These are phyloP conservation scores for Eubasilissa splendida DNA, from an alignment of 2,888 invertebrate species.

Conservation along the genomic window DNA sequence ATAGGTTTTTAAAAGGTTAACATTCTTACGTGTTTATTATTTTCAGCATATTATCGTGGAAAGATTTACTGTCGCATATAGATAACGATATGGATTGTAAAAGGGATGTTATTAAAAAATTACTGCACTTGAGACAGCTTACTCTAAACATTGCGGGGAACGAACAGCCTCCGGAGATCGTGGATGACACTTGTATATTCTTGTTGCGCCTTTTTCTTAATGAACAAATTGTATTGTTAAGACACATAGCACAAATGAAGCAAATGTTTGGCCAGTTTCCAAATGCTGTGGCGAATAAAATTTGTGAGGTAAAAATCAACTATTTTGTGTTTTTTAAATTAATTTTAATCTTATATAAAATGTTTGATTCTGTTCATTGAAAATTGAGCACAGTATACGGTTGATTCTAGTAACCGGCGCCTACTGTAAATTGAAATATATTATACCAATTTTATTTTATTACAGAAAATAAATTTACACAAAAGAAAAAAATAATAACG, in stretches of 20 bases:
- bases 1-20: too few species aligned
- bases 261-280: constrained; percentile 75
- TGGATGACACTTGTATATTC: constrained; percentile 77
- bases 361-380: too few species aligned
- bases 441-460: too few species aligned
- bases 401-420: too few species aligned
- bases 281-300: constrained; percentile 71
- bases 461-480: too few species aligned
- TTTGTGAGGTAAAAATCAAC: constrained; percentile 70
- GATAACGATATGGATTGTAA: constrained; percentile 64
- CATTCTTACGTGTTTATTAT: not conserved
- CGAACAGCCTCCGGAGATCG: constrained; percentile 73
- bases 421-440: too few species aligned
- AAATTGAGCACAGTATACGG: too few species aligned
- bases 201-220: constrained; percentile 76
- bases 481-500: too few species aligned
- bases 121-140: constrained; percentile 65
- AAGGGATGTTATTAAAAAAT: constrained; percentile 62
- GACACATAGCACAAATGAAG: constrained; percentile 73
- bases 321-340: too few species aligned
- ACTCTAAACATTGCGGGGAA: constrained; percentile 68
- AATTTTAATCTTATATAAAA: too few species aligned
- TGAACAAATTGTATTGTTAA: constrained; percentile 73
- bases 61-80: constrained; percentile 69
- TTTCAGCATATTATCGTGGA: constrained; percentile 69